These are phyloP conservation scores for Columba livia DNA, from an alignment of 2,113 vertebrate species.

Conservation along the genomic window DNA sequence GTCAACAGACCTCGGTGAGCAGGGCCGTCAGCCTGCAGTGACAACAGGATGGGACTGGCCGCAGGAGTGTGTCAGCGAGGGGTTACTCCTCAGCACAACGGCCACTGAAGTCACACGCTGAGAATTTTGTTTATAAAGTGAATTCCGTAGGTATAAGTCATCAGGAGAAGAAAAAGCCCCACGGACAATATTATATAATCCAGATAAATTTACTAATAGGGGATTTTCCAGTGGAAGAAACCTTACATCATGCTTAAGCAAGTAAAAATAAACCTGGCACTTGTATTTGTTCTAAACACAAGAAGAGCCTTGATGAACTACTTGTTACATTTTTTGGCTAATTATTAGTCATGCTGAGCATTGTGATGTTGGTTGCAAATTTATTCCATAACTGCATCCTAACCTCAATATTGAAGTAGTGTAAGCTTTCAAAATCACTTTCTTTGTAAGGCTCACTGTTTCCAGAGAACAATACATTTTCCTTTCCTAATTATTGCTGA, in stretches of 20 bases:
- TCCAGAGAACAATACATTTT: conserved; percentile 40
- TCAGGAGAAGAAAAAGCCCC: conserved; percentile 38
- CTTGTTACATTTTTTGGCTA: conserved; percentile 41
- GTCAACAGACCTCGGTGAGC: background rate
- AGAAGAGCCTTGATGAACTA: conserved; percentile 49
- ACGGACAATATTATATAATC: conserved; percentile 39
- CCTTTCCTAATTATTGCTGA: conserved; percentile 10
- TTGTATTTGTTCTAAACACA: conserved; percentile 41
- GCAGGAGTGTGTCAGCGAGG: background rate
- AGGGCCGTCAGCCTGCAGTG: fast-evolving
- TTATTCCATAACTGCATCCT: conserved; percentile 43
- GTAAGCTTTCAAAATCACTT: background rate
- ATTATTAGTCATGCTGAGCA: conserved; percentile 44
- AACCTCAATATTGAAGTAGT: conserved; percentile 24
- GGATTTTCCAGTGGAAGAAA: conserved; percentile 70
- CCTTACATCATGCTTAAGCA: conserved; percentile 57
- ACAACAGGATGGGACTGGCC: background rate
- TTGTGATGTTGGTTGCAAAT: conserved; percentile 21
- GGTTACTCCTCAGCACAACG: background rate
- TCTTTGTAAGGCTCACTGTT: conserved; percentile 44
- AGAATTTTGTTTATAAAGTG: conserved; percentile 32
- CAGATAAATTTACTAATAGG: conserved; percentile 52
- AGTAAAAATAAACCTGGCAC: conserved; percentile 65
- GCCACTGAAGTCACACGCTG: background rate
- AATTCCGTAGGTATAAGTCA: conserved; percentile 6